phyloP scores from a whole-genome alignment of 2,797 vertebrate genomes.

The Nyctibius grandis region DNA sequence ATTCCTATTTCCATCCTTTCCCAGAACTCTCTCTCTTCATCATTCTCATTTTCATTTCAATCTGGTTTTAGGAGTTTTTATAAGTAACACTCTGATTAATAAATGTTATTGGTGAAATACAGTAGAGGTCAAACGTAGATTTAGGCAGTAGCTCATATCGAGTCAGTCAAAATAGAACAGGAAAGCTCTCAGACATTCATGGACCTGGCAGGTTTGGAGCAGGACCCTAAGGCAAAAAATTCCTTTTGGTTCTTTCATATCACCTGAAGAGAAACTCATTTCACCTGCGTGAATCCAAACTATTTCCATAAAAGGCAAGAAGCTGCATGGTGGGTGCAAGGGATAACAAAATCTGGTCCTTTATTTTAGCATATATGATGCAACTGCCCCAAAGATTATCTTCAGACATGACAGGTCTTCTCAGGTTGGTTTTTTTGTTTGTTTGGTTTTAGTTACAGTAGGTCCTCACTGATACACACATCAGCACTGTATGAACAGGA shows the following conservation, averaged over 20 bases:
- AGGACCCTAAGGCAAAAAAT: background rate
- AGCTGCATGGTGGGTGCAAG: background rate
- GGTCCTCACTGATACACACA: background rate
- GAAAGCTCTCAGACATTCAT: background rate
- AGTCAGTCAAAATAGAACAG: background rate
- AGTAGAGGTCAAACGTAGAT: background rate
- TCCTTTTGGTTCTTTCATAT: background rate
- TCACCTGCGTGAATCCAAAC: background rate
- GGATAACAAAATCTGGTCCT: background rate
- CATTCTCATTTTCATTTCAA: background rate
- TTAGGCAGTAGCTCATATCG: background rate
- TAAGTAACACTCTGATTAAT: background rate
- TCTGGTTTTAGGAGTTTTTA: background rate
- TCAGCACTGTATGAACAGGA: background rate
- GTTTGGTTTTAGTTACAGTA: background rate
- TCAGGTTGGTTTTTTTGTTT: background rate
- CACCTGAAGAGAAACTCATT: background rate
- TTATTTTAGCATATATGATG: background rate
- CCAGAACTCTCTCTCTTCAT: background rate
- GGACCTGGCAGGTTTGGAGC: background rate
- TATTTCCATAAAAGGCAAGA: background rate
- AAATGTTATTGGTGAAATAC: background rate
- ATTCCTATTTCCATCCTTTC: background rate
- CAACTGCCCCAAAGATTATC: background rate
- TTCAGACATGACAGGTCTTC: background rate